phyloP scores from a whole-genome alignment of 2,888 invertebrate species.

The Gasteruption jaculator region DNA sequence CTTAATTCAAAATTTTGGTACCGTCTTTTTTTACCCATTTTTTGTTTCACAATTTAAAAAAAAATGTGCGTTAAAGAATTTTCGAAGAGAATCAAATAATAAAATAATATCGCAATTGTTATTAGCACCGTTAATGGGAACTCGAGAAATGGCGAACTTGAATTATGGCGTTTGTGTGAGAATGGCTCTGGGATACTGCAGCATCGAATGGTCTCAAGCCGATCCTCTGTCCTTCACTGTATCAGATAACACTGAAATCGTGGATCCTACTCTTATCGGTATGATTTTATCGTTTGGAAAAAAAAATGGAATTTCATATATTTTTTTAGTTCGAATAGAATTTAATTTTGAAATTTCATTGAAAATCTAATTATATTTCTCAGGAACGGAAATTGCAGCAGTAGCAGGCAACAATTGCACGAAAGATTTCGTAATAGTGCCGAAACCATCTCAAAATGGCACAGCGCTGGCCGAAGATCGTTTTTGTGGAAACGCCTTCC shows the following conservation, averaged over 20 bases:
- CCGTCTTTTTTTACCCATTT: neutral
- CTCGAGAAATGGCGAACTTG: conserved; percentile 67
- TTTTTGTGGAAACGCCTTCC: conserved; percentile 72
- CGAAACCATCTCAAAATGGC: conserved; percentile 57
- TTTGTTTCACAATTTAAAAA: neutral
- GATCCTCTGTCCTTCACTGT: conserved; percentile 65
- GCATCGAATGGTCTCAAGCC: conserved; percentile 62
- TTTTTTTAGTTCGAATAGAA: neutral
- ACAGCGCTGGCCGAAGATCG: conserved; percentile 57
- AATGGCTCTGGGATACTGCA: conserved; percentile 69
- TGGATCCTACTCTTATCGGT: conserved; percentile 60
- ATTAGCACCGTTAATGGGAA: conserved; percentile 53
- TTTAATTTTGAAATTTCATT: neutral
- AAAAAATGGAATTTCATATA: no score
- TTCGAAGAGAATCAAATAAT: conserved; percentile 5
- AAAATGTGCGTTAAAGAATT: neutral
- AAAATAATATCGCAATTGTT: neutral
- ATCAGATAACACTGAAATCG: conserved; percentile 66
- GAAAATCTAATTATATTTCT: conserved; percentile 16
- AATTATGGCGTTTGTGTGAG: conserved; percentile 76
- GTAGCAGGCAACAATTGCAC: conserved; percentile 61
- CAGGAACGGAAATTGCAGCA: conserved; percentile 55
- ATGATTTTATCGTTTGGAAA: neutral
- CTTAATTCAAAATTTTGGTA: neutral
- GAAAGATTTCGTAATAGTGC: conserved; percentile 72